A percentile compares a stretch with the other conserved stretches of the same genome.
phyloP scores from a whole-genome alignment of 2,113 vertebrate genomes.

The Dicentrarchus labrax region DNA sequence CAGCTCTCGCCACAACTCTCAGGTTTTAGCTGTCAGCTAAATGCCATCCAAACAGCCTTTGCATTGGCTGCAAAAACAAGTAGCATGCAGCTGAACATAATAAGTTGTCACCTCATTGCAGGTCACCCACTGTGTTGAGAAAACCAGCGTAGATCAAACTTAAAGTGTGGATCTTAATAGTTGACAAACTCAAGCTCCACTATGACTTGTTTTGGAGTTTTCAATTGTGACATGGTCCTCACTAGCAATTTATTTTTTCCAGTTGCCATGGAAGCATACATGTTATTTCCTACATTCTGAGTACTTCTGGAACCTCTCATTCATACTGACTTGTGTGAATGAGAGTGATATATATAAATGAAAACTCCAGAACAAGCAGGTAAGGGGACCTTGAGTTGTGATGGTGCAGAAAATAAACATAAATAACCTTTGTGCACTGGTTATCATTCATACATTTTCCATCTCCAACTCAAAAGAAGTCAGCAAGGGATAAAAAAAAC shows the following conservation, averaged over 20 bases:
- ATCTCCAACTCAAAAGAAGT: not conserved
- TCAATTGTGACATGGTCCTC: not conserved
- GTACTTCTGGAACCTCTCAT: not conserved
- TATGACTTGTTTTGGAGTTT: not conserved
- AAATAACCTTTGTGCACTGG: not conserved
- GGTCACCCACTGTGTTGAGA: no score
- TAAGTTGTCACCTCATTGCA: not conserved
- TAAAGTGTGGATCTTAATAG: not conserved
- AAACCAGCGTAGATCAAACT: not conserved
- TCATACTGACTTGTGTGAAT: not conserved
- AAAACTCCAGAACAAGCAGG: not conserved
- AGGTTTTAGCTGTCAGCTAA: not conserved
- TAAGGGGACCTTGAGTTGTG: not conserved
- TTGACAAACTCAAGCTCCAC: not conserved
- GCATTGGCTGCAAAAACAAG: not conserved
- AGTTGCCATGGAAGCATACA: not conserved
- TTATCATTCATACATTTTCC: not conserved
- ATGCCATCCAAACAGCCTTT: not conserved
- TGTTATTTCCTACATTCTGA: not conserved
- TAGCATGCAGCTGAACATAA: not conserved
- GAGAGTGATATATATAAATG: not conserved
- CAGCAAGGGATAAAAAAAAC: not conserved
- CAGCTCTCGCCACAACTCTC: not conserved
- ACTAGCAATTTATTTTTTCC: not conserved
- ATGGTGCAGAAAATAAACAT: not conserved